Evolutionary conservation across 2,888 invertebrate genomes (phyloP).

Genomic region (Leptinotarsa juncta): DNA sequence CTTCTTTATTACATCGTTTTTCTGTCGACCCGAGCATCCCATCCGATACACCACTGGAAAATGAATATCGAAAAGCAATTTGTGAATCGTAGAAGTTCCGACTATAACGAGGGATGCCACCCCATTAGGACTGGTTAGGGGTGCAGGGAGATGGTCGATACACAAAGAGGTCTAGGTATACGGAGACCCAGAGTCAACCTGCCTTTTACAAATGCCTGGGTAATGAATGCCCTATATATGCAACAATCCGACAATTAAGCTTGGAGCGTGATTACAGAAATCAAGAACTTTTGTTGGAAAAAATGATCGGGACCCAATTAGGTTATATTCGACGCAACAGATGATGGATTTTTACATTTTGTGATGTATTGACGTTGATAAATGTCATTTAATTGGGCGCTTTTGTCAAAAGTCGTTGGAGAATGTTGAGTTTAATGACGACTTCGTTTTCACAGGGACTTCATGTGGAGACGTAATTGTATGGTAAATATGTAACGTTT

Average conservation of each 20-base stretch:
- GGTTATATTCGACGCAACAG: constrained; percentile 35
- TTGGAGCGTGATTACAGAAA: constrained; percentile 33
- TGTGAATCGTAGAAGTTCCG: constrained; percentile 64
- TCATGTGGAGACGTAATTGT: constrained; percentile 13
- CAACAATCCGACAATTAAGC: constrained; percentile 46
- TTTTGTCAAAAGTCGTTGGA: constrained; percentile 37
- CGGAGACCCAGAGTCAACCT: constrained; percentile 40
- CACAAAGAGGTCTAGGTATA: constrained; percentile 39
- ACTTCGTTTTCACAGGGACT: constrained; percentile 24
- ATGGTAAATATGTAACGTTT: constrained; percentile 18
- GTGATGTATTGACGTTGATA: constrained; percentile 23
- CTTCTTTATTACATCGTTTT: not conserved
- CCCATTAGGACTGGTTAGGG: constrained; percentile 55
- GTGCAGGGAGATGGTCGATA: constrained; percentile 43
- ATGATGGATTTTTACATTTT: constrained; percentile 23
- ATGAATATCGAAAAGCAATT: constrained; percentile 64
- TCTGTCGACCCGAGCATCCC: not conserved
- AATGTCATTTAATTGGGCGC: constrained; percentile 30
- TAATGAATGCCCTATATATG: constrained; percentile 46
- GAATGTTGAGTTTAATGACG: constrained; percentile 41
- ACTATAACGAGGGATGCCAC: constrained; percentile 56
- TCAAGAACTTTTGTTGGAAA: constrained; percentile 44
- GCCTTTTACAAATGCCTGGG: constrained; percentile 40
- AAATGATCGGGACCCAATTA: constrained; percentile 39
- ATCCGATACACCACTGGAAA: constrained; percentile 34